Evolutionary conservation across 2,888 invertebrate genomes (phyloP), one percentile per base, ranked within the genome.

Genomic region (Tenthredo livida): DNA sequence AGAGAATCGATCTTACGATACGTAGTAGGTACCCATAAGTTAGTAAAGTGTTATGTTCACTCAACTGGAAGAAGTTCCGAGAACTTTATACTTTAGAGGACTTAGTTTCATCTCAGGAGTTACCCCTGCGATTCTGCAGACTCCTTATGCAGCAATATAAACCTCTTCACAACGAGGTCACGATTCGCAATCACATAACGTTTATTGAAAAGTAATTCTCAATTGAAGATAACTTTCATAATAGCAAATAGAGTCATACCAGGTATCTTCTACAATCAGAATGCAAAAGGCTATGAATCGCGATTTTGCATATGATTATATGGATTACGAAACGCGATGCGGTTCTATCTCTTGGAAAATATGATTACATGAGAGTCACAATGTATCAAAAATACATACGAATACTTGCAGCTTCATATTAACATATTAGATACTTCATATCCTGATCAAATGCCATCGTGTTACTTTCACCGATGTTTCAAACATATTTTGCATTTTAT

Each of bases 1-100:
- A 43, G 73, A 73, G n/a, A 43, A 73, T 73, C 73, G 25, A 25
- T 73, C 43, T 25, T 73, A 21, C 43, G 7, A 47, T 47, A 47
- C 9, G 4, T 4, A n/a, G n/a, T n/a, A n/a, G n/a, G n/a, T n/a
- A 21, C 43, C 15, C 21, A 37, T 37, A 73, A 73, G 40, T 43
- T 17, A n/a, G 43, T 21, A 43, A 25, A 40, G 43, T 73, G 40
- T 43, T 73, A 21, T 73, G 40, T 73, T 73, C 73, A 40, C n/a
- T 29, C 43, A 3, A 21, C 10, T 7, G 12, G 5, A 6, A 12
- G 21, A 73, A 33, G 6, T 61, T 61, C 9, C 25, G 9, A 21
- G 21, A 21, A 25, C 61, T 61, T 61, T 61, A 25, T n/a, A 61
- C 7, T 25, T 61, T 12, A 25, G 29, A 33, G 33, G 12, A 25